Conservation (phyloP, 1,140 invertebrate species). For the Megathymus violae region DNA sequence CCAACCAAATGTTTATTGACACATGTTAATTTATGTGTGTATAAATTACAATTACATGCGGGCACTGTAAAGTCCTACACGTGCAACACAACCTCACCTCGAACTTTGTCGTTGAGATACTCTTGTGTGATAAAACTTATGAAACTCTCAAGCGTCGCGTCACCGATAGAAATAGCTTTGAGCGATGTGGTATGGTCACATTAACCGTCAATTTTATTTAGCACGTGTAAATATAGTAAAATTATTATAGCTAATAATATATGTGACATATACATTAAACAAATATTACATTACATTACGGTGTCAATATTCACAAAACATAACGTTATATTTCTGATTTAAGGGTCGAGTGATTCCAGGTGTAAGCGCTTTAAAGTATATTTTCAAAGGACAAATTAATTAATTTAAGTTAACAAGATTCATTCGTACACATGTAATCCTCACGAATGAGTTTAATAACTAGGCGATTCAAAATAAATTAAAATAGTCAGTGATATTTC, state of each 20-base stretch:
- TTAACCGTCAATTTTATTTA: constrained; percentile 10
- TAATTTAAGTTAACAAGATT: too few species aligned
- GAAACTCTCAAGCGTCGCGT: constrained; percentile 24
- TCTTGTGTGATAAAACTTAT: constrained; percentile 16
- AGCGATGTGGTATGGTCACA: not conserved
- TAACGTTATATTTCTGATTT: too few species aligned
- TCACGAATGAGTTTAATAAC: too few species aligned
- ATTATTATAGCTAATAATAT: not conserved
- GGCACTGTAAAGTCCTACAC: constrained; percentile 1
- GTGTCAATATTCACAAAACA: not conserved
- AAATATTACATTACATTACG: not conserved
- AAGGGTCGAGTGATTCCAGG: too few species aligned
- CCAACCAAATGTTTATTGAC: not conserved
- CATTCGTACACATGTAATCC: too few species aligned
- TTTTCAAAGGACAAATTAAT: too few species aligned
- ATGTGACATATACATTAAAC: too few species aligned
- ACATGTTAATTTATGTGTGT: too few species aligned
- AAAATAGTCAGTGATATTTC: too few species aligned
- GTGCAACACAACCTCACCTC: constrained; percentile 23
- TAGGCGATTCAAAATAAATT: too few species aligned
- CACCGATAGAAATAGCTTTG: constrained; percentile 35
- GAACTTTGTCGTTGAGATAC: constrained; percentile 31
- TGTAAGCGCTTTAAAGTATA: too few species aligned
- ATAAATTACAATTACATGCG: constrained; percentile 5
- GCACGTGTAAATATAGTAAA: not conserved